Evolutionary conservation across 2,797 vertebrate species (phyloP), one percentile per base, ranked within the genome.

Genomic region (Poecilia gillii): DNA sequence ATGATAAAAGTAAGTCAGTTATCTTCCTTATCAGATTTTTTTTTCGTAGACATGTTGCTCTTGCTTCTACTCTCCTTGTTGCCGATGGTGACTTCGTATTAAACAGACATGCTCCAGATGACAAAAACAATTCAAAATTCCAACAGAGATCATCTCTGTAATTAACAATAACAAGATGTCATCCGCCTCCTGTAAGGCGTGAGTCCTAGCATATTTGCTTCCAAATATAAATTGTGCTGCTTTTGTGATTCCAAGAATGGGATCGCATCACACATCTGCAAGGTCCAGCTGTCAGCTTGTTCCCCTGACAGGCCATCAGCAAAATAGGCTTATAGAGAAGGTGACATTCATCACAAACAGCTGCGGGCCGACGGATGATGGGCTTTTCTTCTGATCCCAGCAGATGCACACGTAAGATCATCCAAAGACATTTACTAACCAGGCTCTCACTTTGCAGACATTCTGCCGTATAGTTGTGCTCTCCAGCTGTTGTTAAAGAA

Each of bases 301-400:
- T 85, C 36, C 45, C 73, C 33, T 75, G 81, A 78, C 36, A 78
- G 41, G 77, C 75, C 72, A 66, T 82, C 71, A 46, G 71, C 49
- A 74, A 83, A 84, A 85, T 41, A 74, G 77, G 79, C 62, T 91
- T 76, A 82, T 1, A 55, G 62, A 79, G 68, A 83, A 84, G 80
- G 72, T 90, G 87, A 88, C 85, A 86, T 90, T 90, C 81, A 89
- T 91, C 80, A 79, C 76, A 77, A 84, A 77, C 78, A 81, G 87
- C 84, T 75, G 46, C 57, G 77, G 81, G 75, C 85, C 75, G 73
- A 39, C 6, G 51, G 74, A 74, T 85, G 83, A 88, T 80, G 74
- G 81, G 83, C 75, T 91, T 90, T 87, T 81, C 84, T 70, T 75
- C 47, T 86, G 81, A 92, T 90, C 82, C 78, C 64, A 49, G 74